A percentile compares a stretch with the other conserved stretches of the same genome.
phyloP scores from a whole-genome alignment of 2,888 invertebrate species.

The Spilosoma lubricipeda region DNA sequence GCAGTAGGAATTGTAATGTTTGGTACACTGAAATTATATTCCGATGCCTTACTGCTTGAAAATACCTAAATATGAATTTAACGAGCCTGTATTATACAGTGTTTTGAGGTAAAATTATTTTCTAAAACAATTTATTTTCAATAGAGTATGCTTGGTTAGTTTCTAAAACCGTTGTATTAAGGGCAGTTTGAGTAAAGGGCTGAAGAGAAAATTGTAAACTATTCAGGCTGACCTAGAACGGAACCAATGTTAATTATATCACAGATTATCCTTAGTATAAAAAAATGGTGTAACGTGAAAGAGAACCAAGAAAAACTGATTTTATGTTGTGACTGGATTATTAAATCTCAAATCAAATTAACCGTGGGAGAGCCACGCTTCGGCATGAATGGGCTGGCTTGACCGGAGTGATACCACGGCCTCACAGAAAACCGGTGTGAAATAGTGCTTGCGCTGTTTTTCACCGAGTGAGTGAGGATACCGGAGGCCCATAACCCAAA shows the following conservation, averaged over 20 bases:
- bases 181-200: background rate
- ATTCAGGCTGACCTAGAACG: constrained; percentile 9
- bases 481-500: too few relatives aligned
- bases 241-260: constrained; percentile 21
- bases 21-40: background rate
- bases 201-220: constrained; percentile 4
- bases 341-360: too few relatives aligned
- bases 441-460: too few relatives aligned
- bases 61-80: background rate
- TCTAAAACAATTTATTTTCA: background rate
- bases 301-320: background rate
- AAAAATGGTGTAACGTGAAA: background rate
- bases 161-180: background rate
- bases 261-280: constrained; percentile 22
- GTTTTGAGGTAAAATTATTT: background rate
- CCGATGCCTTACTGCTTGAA: background rate
- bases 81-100: background rate
- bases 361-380: too few relatives aligned
- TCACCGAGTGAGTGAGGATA: too few relatives aligned
- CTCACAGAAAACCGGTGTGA: too few relatives aligned
- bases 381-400: too few relatives aligned
- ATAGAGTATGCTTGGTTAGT: background rate
- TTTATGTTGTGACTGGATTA: too few relatives aligned
- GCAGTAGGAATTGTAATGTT: background rate
- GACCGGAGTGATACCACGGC: too few relatives aligned